Conservation (phyloP, 2,888 invertebrate species). For the Thymelicus acteon region DNA sequence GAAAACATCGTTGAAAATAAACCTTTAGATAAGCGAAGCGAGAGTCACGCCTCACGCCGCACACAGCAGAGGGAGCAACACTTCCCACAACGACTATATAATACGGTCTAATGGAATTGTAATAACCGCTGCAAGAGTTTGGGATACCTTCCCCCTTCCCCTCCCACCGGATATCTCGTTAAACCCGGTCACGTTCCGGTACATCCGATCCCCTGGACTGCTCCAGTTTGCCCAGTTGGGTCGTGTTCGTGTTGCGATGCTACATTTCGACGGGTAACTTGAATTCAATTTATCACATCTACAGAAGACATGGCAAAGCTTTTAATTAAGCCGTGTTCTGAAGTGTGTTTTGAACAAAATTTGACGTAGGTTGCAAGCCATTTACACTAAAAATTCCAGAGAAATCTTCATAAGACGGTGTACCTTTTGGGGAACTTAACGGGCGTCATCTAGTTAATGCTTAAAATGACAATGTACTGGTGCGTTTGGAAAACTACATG, state of each 20-base stretch:
- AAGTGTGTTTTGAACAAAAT: no score
- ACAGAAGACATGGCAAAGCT: neutral
- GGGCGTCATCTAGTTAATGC: no score
- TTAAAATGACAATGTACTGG: no score
- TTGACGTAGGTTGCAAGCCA: neutral
- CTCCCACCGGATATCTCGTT: conserved; percentile 10
- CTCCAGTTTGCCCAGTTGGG: conserved; percentile 16
- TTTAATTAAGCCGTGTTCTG: neutral
- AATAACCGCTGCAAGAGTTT: neutral
- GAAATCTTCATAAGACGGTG: no score
- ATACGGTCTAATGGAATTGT: neutral
- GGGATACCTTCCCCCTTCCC: neutral
- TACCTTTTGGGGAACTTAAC: no score
- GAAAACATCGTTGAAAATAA: neutral
- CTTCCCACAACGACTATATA: conserved; percentile 1
- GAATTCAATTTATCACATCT: neutral
- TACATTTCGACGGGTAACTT: neutral
- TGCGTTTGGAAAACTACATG: no score
- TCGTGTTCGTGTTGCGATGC: conserved; percentile 7
- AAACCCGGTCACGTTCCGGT: conserved; percentile 23
- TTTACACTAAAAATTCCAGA: no score
- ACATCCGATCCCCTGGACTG: conserved; percentile 10
- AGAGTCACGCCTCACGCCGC: no score
- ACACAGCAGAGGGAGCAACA: no score
- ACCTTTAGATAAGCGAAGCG: neutral